Evolutionary conservation across 2,797 vertebrate species (phyloP), one percentile per base, ranked within the genome.

Genomic region (Nothura maculosa): DNA sequence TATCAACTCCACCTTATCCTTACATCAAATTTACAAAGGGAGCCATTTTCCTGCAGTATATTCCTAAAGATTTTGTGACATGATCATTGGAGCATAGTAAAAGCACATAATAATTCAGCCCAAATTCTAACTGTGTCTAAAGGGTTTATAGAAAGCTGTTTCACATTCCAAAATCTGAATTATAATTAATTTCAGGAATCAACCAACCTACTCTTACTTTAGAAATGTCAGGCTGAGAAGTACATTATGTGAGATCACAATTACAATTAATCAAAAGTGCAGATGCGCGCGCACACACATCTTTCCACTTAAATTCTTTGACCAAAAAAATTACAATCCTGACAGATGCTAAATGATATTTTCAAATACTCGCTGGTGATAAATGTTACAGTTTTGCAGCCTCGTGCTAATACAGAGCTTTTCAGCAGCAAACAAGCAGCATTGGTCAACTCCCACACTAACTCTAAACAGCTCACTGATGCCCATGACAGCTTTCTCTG

Each of bases 111-210:
- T 95, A 94, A 95, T 91, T 89, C 93, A 88, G 85, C 27, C 58
- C 81, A 91, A 77, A 95, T 87, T 95, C 90, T 94, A 72, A 87
- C 92, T 96, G 78, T 92, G 90, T 92, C 87, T 94, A 96, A 96
- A 94, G 69, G 89, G 93, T 77, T 96, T 96, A 90, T 3, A 76
- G 92, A 91, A 96, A 92, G 81, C 93, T 86, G 0, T 77, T 96
- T 90, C 93, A 94, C 82, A 94, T 92, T 94, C 94, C 40, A 89
- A 88, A 91, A 95, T 94, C 85, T 91, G 93, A 97, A 95, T 95
- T 95, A 66, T 88, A 96, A 96, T 96, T 95, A 90, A 95, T 95
- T 96, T 95, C 82, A 93, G 83, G 92, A 97, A 87, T 91, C 95
- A 92, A 75, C 90, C 89, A 92, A 87, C 91, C 93, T 88, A 80